Percentiles rank a stretch among this genome's conserved stretches.
Conservation (phyloP, 2,797 vertebrate genomes). For the Myotis daubentonii region DNA sequence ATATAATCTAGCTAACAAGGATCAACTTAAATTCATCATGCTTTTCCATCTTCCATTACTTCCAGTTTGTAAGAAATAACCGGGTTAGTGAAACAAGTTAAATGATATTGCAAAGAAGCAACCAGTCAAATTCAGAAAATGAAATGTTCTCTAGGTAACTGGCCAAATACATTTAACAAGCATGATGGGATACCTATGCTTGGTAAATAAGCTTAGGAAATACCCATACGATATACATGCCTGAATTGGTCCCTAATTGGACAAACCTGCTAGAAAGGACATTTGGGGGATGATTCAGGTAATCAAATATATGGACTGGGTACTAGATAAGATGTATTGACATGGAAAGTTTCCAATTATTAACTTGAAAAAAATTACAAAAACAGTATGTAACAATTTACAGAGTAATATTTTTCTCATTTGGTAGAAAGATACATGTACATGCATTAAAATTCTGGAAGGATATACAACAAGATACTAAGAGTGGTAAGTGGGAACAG, state of each 20-base stretch:
- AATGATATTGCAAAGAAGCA: not conserved
- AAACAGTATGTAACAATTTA: not conserved
- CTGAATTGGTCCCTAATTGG: not conserved
- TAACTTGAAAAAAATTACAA: not conserved
- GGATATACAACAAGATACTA: no score
- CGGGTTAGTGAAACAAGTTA: not conserved
- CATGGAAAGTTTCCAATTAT: not conserved
- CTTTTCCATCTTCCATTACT: not conserved
- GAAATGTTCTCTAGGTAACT: not conserved
- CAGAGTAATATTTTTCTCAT: no score
- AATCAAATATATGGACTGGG: not conserved
- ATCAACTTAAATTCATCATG: not conserved
- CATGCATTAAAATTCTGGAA: no score
- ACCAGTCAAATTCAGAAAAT: not conserved
- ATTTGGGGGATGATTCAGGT: not conserved
- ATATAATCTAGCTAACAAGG: not conserved
- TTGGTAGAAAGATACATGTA: no score
- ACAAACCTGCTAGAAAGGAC: not conserved
- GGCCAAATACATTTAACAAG: not conserved
- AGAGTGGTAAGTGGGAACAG: no score
- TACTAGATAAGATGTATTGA: not conserved
- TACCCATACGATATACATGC: not conserved
- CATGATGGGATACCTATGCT: not conserved
- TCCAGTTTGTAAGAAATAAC: not conserved
- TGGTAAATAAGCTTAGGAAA: not conserved